Evolutionary conservation across 2,113 vertebrate species (phyloP).

Genomic region (Stictonetta naevosa): DNA sequence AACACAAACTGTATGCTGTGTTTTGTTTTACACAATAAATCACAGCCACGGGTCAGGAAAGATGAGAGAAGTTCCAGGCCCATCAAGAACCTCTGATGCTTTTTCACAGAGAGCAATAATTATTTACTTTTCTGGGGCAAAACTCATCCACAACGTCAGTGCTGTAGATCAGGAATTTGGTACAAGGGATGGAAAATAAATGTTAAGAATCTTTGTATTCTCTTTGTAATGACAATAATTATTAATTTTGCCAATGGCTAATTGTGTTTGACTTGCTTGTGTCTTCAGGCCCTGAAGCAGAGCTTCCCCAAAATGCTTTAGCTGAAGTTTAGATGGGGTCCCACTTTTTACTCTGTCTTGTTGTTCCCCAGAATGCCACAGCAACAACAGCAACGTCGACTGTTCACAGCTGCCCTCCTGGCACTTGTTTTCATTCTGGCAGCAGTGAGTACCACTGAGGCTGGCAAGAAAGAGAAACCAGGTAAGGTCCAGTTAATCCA

Average conservation of each 20-base stretch:
- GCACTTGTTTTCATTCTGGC: slow-evolving; percentile 78
- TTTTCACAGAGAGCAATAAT: background rate
- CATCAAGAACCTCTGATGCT: background rate
- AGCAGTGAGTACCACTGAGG: slow-evolving; percentile 73
- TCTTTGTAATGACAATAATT: background rate
- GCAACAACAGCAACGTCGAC: slow-evolving; percentile 68
- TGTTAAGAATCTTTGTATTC: background rate
- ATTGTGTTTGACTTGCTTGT: background rate
- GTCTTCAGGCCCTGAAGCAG: background rate
- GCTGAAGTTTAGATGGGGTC: background rate
- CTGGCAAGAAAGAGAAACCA: slow-evolving; percentile 83
- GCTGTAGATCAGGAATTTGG: background rate
- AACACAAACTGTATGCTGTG: background rate
- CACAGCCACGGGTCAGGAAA: background rate
- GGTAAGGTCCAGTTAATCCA: slow-evolving; percentile 59
- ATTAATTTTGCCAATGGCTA: background rate
- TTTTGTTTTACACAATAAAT: background rate
- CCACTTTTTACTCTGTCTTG: background rate
- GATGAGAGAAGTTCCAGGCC: background rate
- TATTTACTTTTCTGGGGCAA: background rate
- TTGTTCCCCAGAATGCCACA: slow-evolving; percentile 76
- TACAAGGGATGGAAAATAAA: background rate
- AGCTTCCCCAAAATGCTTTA: background rate
- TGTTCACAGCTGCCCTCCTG: slow-evolving; percentile 76
- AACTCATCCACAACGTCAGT: background rate